phyloP scores from a whole-genome alignment of 2,797 vertebrate genomes.

The Hyperoplus lanceolatus region DNA sequence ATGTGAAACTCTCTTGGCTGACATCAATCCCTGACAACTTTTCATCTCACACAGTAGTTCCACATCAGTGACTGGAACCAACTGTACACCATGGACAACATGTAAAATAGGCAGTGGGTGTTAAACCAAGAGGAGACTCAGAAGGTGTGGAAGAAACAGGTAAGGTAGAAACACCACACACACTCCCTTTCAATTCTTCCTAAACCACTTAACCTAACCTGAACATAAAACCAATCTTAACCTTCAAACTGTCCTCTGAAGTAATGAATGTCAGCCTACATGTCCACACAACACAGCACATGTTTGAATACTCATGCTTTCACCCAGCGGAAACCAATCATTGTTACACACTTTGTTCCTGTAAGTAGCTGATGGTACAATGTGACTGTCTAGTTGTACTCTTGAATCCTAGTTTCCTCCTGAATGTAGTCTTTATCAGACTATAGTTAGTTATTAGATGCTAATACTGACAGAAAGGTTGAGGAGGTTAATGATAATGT shows the following conservation, averaged over 20 bases:
- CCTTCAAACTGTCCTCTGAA: neutral
- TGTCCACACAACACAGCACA: neutral
- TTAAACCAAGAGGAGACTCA: neutral
- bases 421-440: too few relatives aligned
- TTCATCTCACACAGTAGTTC: neutral
- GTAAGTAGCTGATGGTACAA: neutral
- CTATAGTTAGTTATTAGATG: neutral
- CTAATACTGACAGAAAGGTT: neutral
- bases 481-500: neutral
- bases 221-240: neutral
- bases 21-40: neutral
- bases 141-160: neutral
- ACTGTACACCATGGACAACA: neutral
- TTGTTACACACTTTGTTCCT: neutral
- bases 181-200: neutral
- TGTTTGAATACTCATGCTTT: neutral
- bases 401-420: neutral
- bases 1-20: neutral
- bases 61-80: neutral
- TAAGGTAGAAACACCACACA: conserved; percentile 12
- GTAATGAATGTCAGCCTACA: too few relatives aligned
- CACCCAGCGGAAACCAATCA: neutral
- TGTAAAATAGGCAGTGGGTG: neutral
- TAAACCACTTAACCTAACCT: neutral
- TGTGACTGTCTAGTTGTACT: neutral